A percentile compares a stretch with the other conserved stretches of the same genome.
These are phyloP conservation scores for Anoncus sp. DNA, from an alignment of 2,888 invertebrate genomes.

Conservation along the genomic window DNA sequence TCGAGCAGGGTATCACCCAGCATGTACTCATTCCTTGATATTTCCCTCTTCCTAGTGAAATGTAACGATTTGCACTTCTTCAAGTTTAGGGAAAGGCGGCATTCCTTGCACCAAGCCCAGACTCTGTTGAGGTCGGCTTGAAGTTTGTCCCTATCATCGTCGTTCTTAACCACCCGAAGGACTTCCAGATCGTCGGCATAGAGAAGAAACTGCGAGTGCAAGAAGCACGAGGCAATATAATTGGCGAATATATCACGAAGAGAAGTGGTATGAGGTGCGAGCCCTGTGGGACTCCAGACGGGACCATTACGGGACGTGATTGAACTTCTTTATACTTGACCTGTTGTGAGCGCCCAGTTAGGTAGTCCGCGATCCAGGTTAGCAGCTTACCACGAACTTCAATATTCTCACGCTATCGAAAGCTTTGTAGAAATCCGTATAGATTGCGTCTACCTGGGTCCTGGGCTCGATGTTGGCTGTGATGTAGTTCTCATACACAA, in stretches of 20 bases:
- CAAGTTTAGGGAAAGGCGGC: background rate
- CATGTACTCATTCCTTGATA: background rate
- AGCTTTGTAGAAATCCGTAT: conserved; percentile 8
- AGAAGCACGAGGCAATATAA: background rate
- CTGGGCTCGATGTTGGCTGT: background rate
- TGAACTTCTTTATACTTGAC: background rate
- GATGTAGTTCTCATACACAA: conserved; percentile 2
- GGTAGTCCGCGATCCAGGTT: background rate
- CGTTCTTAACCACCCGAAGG: background rate
- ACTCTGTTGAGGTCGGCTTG: background rate
- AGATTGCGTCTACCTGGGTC: background rate
- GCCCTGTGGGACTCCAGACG: background rate
- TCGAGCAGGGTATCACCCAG: background rate
- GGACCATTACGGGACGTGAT: background rate
- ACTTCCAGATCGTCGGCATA: too few relatives aligned
- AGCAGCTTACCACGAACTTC: conserved; percentile 22
- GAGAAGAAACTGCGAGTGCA: background rate
- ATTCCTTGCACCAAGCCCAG: background rate
- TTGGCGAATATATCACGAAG: background rate
- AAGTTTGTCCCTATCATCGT: background rate
- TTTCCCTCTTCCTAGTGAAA: background rate
- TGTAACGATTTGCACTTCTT: background rate
- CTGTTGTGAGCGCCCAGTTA: background rate
- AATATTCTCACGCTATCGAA: background rate
- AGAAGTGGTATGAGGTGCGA: background rate